Base-by-base conservation (phyloP, 2,113 vertebrate genomes). In the Hystrix cristata region DNA sequence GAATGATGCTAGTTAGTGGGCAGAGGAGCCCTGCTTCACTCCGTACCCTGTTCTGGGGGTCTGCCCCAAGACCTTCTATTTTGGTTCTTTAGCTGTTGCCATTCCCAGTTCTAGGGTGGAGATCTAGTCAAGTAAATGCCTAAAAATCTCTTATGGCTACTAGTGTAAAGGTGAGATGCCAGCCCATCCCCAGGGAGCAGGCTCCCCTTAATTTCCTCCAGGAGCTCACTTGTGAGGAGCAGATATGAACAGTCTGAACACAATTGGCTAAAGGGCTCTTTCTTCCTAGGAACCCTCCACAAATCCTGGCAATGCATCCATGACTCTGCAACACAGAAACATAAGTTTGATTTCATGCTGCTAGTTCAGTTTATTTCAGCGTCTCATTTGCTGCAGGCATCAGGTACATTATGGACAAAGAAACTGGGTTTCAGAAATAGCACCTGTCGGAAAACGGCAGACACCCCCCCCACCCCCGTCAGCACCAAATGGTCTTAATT, bases 361-460 rank as follows among this genome's bases (percentile, higher is more conserved):
- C 76, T 60, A 21, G 80, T 72, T 64, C 46, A 11, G 94, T 72
- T 79, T 59, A 85, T 97, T 97, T 71, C 67, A 51, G 87, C 34
- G 5, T 48, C 81, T 95, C 48, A 57, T 92, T 82, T 97, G 93
- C 96, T 95, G 95, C 80, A 90, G 87, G 90, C 94, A 84, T 59
- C 92, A 74, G 95, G 94, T 25, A 43, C 3, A 69, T 78, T 60
- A 64, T 62, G 93, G 88, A 94, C 81, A 90, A 43, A 96, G 89
- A 97, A 97, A 95, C 0, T 71, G 34, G 19, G 96, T 12, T 98
- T 98, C 31, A 15, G 95, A 95, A 97, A 90, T 5, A 31, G 84
- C 55, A 90, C 94, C 97, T 48, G 93, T 97, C 80, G 78, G 96
- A 92, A 83, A 90, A 74, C 5, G 74, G 88, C 87, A 53, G 53